phyloP scores from a whole-genome alignment of 1,140 invertebrate species.

The Zaprionus africanus region DNA sequence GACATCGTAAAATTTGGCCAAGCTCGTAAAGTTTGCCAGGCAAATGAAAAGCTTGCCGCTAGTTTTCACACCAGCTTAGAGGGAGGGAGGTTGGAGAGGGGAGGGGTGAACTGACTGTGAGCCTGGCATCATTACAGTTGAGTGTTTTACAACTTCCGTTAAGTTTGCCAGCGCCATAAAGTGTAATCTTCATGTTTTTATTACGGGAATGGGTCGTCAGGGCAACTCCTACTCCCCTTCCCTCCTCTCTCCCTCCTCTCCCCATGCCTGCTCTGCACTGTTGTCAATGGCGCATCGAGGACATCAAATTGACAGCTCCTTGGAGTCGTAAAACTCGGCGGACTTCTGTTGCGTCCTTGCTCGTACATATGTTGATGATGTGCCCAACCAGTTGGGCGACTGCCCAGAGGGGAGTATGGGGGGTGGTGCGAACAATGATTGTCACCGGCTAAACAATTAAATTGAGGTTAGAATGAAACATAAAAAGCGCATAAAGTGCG shows the following conservation, averaged over 20 bases:
- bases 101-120: no score
- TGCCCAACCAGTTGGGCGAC: not conserved
- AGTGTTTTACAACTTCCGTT: slow-evolving; percentile 82
- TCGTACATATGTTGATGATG: slow-evolving; percentile 64
- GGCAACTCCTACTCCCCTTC: not conserved
- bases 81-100: no score
- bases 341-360: slow-evolving; percentile 45
- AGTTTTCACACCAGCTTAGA: slow-evolving; percentile 68
- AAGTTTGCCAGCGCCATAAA: slow-evolving; percentile 70
- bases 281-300: slow-evolving; percentile 72
- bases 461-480: slow-evolving; percentile 84
- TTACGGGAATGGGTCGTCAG: slow-evolving; percentile 41
- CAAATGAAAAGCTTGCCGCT: slow-evolving; percentile 57
- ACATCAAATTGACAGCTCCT: slow-evolving; percentile 82
- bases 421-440: slow-evolving; percentile 58
- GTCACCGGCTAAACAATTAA: slow-evolving; percentile 85
- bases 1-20: slow-evolving; percentile 70
- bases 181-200: slow-evolving; percentile 82
- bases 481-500: slow-evolving; percentile 83
- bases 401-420: not conserved
- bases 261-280: not conserved
- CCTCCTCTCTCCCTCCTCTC: no score
- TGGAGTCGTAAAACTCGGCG: slow-evolving; percentile 69
- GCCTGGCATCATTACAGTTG: slow-evolving; percentile 74
- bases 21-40: slow-evolving; percentile 61